These are phyloP conservation scores for Halcyon malimbica DNA, from an alignment of 2,113 vertebrate species.

Conservation along the genomic window DNA sequence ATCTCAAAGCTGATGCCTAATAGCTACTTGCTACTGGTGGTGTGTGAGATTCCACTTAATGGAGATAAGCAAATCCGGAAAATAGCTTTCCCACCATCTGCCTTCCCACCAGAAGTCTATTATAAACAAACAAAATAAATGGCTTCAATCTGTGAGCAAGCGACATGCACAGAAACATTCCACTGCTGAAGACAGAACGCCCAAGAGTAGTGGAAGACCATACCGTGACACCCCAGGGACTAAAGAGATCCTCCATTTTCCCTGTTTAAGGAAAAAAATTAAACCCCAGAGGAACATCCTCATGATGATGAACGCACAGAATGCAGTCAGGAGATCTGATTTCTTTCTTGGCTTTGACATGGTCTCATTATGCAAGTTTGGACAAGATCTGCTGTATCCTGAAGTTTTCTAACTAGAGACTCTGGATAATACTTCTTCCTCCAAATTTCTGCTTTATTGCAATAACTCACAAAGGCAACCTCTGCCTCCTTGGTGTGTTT, in stretches of 20 bases:
- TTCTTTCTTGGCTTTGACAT: background rate
- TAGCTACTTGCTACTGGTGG: background rate
- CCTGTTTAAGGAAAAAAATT: background rate
- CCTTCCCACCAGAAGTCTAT: conserved; percentile 51
- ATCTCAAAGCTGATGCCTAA: background rate
- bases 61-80: conserved; percentile 20
- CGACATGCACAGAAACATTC: conserved; percentile 45
- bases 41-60: background rate
- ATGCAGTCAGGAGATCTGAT: background rate
- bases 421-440: background rate
- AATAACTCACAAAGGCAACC: background rate
- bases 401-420: background rate
- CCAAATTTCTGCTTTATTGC: background rate
- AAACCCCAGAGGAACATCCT: background rate
- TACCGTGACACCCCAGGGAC: background rate
- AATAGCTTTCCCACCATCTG: conserved; percentile 67
- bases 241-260: background rate
- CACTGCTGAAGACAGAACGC: conserved; percentile 22
- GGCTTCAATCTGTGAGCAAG: conserved; percentile 52
- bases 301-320: background rate
- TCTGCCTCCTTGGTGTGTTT: background rate
- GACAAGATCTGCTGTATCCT: background rate
- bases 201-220: conserved; percentile 12
- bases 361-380: background rate
- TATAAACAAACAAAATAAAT: conserved; percentile 69